A percentile compares a stretch with the other conserved stretches of the same genome.
Evolutionary conservation across 2,113 vertebrate species (phyloP).

Genomic region (Colinus virginianus): DNA sequence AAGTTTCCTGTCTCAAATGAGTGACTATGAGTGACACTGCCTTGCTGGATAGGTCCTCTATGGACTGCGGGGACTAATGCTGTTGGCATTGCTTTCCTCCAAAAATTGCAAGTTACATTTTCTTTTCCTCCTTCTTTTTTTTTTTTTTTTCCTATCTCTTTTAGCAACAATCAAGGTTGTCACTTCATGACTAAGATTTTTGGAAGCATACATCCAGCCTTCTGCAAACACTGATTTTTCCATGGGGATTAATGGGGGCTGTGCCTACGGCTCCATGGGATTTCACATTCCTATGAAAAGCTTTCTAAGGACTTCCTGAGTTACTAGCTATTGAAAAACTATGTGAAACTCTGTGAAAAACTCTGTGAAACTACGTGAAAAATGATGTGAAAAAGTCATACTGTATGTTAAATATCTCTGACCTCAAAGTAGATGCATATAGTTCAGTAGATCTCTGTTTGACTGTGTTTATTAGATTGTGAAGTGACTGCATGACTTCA

Average conservation of each 20-base stretch:
- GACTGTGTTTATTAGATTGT: not conserved
- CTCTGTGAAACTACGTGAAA: no score
- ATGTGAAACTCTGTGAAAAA: no score
- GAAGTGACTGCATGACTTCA: not conserved
- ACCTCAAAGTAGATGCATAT: not conserved
- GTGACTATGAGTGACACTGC: not conserved
- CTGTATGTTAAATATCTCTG: not conserved
- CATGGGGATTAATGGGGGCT: not conserved
- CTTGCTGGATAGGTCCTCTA: not conserved
- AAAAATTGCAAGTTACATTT: not conserved
- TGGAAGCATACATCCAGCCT: not conserved
- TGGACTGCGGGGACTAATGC: not conserved
- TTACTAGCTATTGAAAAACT: not conserved
- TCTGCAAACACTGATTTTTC: not conserved
- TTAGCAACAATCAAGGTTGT: not conserved
- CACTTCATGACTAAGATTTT: not conserved
- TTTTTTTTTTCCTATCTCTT: not conserved
- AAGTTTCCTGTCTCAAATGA: not conserved
- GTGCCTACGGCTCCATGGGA: not conserved
- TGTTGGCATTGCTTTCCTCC: not conserved
- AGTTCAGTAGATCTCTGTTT: not conserved
- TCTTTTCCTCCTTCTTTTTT: not conserved
- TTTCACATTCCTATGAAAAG: not conserved
- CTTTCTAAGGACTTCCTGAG: not conserved
- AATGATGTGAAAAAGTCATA: not conserved